Conservation (phyloP, 2,113 vertebrate genomes). For the Marmota monax region DNA sequence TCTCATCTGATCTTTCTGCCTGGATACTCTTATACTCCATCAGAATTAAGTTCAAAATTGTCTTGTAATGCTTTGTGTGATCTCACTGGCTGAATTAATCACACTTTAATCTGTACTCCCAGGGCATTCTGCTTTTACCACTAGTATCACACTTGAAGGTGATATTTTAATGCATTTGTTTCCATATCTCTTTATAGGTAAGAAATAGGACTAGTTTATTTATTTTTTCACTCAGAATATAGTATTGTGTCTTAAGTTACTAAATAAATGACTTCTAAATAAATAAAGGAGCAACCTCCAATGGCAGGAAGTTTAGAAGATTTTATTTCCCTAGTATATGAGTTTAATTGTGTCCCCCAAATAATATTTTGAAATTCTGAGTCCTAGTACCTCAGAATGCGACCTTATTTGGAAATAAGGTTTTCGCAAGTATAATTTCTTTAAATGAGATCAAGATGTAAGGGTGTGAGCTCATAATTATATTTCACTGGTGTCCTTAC, state of each 20-base stretch:
- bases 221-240: conserved; percentile 24
- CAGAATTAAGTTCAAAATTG: conserved; percentile 17
- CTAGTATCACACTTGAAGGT: background rate
- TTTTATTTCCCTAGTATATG: background rate
- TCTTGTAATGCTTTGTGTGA: background rate
- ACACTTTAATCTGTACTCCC: background rate
- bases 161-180: background rate
- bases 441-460: background rate
- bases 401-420: background rate
- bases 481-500: background rate
- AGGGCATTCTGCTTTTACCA: background rate
- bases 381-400: background rate
- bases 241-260: background rate
- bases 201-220: background rate
- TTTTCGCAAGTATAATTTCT: background rate
- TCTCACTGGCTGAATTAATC: conserved; percentile 31
- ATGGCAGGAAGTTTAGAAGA: background rate
- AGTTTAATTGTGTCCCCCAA: background rate
- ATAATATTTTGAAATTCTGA: background rate
- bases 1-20: background rate
- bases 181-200: background rate
- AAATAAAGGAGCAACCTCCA: background rate
- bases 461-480: background rate
- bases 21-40: background rate
- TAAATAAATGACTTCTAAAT: background rate